Evolutionary conservation across 1,140 invertebrate species (phyloP).

Genomic region (Drosophila malerkotliana): DNA sequence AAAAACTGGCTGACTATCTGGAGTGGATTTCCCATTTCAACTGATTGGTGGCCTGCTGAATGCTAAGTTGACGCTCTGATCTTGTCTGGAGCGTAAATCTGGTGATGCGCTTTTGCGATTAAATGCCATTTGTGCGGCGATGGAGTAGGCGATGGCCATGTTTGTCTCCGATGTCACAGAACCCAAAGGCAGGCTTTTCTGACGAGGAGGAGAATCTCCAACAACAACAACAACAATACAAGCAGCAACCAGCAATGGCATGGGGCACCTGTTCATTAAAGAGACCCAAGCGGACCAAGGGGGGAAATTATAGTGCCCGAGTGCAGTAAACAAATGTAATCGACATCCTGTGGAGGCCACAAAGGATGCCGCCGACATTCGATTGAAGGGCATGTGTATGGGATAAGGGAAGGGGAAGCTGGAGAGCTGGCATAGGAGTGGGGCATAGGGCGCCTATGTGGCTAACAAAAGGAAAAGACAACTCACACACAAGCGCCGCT

Average conservation of each 20-base stretch:
- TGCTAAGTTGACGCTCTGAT: slow-evolving; percentile 80
- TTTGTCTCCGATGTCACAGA: slow-evolving; percentile 17
- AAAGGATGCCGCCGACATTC: slow-evolving; percentile 68
- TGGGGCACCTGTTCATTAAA: slow-evolving; percentile 77
- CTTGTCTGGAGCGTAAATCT: slow-evolving; percentile 79
- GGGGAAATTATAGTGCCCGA: slow-evolving; percentile 72
- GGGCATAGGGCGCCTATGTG: slow-evolving; percentile 37
- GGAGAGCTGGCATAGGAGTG: not conserved
- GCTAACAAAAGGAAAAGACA: slow-evolving; percentile 48
- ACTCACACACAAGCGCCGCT: slow-evolving; percentile 7
- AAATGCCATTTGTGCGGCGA: slow-evolving; percentile 71
- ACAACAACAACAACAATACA: not conserved
- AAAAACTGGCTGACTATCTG: not conserved
- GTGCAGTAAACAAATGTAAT: slow-evolving; percentile 81
- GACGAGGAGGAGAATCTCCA: not conserved
- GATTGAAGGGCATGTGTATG: slow-evolving; percentile 8
- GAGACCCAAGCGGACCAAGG: slow-evolving; percentile 22
- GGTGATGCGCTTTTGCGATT: slow-evolving; percentile 72
- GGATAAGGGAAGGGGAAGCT: slow-evolving; percentile 1
- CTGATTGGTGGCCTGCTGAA: slow-evolving; percentile 78
- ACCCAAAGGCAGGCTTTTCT: slow-evolving; percentile 1
- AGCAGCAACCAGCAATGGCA: slow-evolving; percentile 2
- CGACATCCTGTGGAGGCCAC: slow-evolving; percentile 71
- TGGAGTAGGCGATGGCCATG: slow-evolving; percentile 12
- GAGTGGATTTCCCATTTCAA: slow-evolving; percentile 38